phyloP scores from a whole-genome alignment of 2,113 vertebrate species.

The Peromyscus californicus region DNA sequence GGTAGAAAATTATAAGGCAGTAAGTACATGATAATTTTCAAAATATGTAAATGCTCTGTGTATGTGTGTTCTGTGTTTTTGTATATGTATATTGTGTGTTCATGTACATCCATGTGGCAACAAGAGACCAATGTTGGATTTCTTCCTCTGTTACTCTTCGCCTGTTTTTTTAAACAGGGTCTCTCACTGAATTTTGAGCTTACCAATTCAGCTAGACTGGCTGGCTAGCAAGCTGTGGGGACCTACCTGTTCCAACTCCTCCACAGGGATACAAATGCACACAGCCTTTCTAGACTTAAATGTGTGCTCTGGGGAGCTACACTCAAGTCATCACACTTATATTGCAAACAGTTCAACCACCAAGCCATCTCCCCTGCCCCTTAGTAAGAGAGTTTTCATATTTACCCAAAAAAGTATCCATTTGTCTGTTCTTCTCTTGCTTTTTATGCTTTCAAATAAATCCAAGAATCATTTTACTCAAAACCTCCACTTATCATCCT shows the following conservation, averaged over 20 bases:
- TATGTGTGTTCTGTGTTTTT: neutral
- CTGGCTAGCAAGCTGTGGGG: neutral
- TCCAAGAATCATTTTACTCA: slow-evolving; percentile 10
- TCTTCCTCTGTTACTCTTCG: neutral
- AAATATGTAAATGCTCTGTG: neutral
- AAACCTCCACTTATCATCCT: neutral
- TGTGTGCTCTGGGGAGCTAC: neutral
- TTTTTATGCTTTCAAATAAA: neutral
- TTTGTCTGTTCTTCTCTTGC: neutral
- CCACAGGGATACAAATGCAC: neutral
- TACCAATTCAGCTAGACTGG: neutral
- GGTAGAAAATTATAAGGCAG: neutral
- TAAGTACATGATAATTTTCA: neutral
- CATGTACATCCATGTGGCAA: neutral
- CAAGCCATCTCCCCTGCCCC: neutral
- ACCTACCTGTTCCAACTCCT: neutral
- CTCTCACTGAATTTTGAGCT: neutral
- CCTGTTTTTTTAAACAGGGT: neutral
- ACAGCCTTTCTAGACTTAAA: neutral
- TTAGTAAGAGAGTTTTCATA: neutral
- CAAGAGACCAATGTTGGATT: neutral
- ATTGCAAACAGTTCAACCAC: neutral
- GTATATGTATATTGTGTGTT: neutral
- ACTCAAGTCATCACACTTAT: neutral
- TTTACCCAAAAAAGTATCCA: neutral